Evolutionary conservation across 2,113 vertebrate genomes (phyloP).

Genomic region (Taurulus bubalis): DNA sequence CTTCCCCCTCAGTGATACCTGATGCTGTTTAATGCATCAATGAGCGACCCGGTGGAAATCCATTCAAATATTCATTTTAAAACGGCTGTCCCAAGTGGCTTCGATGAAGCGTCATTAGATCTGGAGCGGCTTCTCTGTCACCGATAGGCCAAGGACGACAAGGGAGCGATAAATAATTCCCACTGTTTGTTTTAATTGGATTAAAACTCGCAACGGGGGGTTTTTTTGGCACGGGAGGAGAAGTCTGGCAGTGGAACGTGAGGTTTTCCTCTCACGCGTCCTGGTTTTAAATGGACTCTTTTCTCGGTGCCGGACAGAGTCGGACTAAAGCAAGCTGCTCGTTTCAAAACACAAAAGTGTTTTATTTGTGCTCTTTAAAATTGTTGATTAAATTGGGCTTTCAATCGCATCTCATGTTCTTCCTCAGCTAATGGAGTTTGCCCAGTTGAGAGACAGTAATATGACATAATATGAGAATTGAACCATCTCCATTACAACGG

Average conservation of each 20-base stretch:
- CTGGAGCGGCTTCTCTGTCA: not conserved
- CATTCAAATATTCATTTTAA: constrained; percentile 36
- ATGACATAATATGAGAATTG: not conserved
- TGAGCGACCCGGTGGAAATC: constrained; percentile 28
- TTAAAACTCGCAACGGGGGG: not conserved
- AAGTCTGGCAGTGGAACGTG: not conserved
- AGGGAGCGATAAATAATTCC: constrained; percentile 22
- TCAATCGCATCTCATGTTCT: not conserved
- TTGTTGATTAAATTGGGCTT: not conserved
- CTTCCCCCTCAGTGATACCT: constrained; percentile 6
- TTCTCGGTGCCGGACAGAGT: not conserved
- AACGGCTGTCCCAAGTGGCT: not conserved
- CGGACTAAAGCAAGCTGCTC: not conserved
- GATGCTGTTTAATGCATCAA: constrained; percentile 30
- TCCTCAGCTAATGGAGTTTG: not conserved
- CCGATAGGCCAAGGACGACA: not conserved
- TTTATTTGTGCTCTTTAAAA: not conserved
- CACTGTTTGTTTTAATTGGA: constrained; percentile 14
- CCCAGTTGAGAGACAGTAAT: not conserved
- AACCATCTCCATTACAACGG: not conserved
- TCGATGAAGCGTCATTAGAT: not conserved
- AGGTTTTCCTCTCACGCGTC: constrained; percentile 13
- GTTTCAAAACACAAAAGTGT: not conserved
- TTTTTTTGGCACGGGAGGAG: not conserved
- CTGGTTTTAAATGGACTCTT: not conserved